phyloP scores from a whole-genome alignment of 2,113 vertebrate genomes.

The Sarotherodon lohbergeri region DNA sequence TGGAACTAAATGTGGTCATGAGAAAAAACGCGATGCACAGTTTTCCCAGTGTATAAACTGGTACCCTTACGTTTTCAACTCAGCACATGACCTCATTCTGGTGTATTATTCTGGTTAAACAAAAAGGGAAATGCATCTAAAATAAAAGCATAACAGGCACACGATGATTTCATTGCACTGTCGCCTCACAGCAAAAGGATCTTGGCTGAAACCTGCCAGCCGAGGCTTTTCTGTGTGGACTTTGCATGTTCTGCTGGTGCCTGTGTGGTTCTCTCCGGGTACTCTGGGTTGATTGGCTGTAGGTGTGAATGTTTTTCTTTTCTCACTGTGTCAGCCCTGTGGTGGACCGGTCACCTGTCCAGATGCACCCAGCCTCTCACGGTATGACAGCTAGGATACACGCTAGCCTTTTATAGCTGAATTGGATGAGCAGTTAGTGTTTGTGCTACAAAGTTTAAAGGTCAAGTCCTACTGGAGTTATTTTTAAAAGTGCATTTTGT shows the following conservation, averaged over 20 bases:
- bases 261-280: background rate
- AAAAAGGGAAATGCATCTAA: background rate
- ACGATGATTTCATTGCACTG: fast-evolving
- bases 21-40: background rate
- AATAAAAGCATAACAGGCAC: background rate
- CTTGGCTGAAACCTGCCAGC: background rate
- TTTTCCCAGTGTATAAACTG: background rate
- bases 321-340: background rate
- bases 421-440: fast-evolving
- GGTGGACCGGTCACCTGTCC: background rate
- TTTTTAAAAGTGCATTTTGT: fast-evolving
- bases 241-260: background rate
- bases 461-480: fast-evolving
- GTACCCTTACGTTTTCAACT: background rate
- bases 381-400: background rate
- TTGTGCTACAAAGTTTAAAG: background rate
- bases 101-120: background rate
- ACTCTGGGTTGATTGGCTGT: background rate
- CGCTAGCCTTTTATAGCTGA: background rate
- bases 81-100: fast-evolving
- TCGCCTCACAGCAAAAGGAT: background rate
- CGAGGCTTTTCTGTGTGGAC: background rate
- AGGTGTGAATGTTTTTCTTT: fast-evolving
- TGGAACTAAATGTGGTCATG: background rate
- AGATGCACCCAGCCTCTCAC: background rate